Evolutionary conservation across 1,140 invertebrate species (phyloP).

Genomic region (Branchinecta lynchi): DNA sequence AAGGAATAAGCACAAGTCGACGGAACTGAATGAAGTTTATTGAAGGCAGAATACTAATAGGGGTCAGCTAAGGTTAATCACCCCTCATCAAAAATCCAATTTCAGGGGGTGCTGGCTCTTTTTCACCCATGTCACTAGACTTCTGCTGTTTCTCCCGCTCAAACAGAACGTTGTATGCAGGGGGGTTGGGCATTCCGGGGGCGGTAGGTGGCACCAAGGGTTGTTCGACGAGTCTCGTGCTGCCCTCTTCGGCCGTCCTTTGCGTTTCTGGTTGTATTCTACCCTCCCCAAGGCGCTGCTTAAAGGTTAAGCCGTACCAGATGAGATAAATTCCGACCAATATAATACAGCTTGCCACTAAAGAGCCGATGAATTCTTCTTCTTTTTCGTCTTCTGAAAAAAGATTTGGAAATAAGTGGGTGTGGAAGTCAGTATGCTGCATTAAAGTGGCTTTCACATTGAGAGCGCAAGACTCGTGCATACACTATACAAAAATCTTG

Average conservation of each 20-base stretch:
- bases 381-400: slow-evolving; percentile 3
- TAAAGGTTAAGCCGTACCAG: not conserved
- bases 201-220: not conserved
- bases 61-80: not conserved
- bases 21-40: too few species aligned
- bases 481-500: too few species aligned
- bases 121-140: not conserved
- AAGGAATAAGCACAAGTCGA: too few species aligned
- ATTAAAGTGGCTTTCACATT: too few species aligned
- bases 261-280: not conserved
- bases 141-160: not conserved
- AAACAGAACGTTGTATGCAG: not conserved
- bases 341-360: not conserved
- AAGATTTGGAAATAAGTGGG: not conserved
- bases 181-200: not conserved
- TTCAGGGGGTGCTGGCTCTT: not conserved
- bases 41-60: too few species aligned
- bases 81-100: not conserved
- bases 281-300: not conserved
- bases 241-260: not conserved
- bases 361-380: not conserved
- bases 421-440: too few species aligned
- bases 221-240: not conserved
- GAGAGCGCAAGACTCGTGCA: too few species aligned
- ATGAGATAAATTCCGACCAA: slow-evolving; percentile 1